These are phyloP conservation scores for Dromas ardeola DNA, from an alignment of 2,113 vertebrate species.

Conservation along the genomic window DNA sequence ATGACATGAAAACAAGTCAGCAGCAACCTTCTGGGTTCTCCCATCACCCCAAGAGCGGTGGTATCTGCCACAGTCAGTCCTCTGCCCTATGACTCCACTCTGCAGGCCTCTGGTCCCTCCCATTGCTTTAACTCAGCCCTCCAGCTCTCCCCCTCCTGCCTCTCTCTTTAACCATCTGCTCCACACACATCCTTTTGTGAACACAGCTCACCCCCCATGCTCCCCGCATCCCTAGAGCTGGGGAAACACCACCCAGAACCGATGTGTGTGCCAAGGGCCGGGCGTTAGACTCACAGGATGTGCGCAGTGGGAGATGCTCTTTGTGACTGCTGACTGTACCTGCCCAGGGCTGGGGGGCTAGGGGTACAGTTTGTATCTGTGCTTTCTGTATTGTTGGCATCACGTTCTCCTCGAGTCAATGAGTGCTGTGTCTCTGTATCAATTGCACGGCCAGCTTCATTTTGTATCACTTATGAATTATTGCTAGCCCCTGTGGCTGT, in stretches of 20 bases:
- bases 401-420: background rate
- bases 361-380: background rate
- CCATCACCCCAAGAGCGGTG: background rate
- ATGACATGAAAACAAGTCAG: background rate
- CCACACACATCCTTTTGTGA: background rate
- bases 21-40: background rate
- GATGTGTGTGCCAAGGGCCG: accelerated
- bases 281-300: accelerated
- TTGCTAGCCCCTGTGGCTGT: background rate
- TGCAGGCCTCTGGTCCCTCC: background rate
- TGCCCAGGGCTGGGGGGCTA: background rate
- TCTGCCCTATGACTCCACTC: background rate
- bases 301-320: background rate
- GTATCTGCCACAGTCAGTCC: background rate
- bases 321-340: accelerated
- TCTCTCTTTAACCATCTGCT: background rate
- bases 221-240: background rate
- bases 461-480: slow-evolving; percentile 7
- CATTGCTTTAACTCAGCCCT: background rate
- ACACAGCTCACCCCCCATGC: background rate
- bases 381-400: background rate
- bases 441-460: background rate
- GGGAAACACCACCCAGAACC: background rate
- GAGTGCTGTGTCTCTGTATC: background rate
- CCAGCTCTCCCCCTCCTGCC: background rate